These are phyloP conservation scores for Thalassophryne amazonica DNA, from an alignment of 2,797 vertebrate genomes.

Conservation along the genomic window DNA sequence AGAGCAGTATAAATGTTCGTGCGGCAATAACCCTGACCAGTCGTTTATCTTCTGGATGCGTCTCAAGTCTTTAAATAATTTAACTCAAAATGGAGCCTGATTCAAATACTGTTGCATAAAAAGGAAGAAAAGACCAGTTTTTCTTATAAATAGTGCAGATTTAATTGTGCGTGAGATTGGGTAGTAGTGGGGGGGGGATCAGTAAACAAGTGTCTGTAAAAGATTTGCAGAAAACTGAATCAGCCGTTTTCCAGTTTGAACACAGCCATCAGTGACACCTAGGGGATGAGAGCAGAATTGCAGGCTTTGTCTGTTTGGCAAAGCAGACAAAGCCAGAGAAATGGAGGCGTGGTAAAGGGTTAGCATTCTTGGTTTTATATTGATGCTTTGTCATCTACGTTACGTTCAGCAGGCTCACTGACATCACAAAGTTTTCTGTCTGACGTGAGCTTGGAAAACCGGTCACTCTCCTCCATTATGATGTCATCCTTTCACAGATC, in stretches of 20 bases:
- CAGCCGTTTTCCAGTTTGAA: conserved; percentile 4
- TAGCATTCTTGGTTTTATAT: too few relatives aligned
- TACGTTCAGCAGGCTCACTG: too few relatives aligned
- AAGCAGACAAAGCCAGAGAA: conserved; percentile 15
- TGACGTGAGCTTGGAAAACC: too few relatives aligned
- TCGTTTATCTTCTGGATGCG: conserved; percentile 10
- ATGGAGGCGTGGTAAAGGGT: too few relatives aligned
- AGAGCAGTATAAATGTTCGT: conserved; percentile 22
- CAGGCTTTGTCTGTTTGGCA: conserved; percentile 18
- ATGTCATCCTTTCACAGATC: conserved; percentile 75
- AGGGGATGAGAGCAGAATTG: conserved; percentile 31
- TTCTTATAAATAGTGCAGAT: background rate
- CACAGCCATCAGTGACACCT: conserved; percentile 46
- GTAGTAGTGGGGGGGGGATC: background rate
- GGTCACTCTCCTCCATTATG: too few relatives aligned
- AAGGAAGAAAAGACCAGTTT: too few relatives aligned
- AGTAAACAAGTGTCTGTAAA: conserved; percentile 5
- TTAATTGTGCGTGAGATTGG: background rate
- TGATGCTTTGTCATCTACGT: too few relatives aligned
- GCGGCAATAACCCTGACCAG: conserved; percentile 23
- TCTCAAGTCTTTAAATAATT: background rate
- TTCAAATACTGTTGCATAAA: background rate
- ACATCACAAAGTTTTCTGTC: too few relatives aligned
- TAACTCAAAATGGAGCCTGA: background rate
- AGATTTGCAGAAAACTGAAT: too few relatives aligned